Evolutionary conservation across 2,888 invertebrate genomes (phyloP).

Genomic region (Ecliptopera silaceata): DNA sequence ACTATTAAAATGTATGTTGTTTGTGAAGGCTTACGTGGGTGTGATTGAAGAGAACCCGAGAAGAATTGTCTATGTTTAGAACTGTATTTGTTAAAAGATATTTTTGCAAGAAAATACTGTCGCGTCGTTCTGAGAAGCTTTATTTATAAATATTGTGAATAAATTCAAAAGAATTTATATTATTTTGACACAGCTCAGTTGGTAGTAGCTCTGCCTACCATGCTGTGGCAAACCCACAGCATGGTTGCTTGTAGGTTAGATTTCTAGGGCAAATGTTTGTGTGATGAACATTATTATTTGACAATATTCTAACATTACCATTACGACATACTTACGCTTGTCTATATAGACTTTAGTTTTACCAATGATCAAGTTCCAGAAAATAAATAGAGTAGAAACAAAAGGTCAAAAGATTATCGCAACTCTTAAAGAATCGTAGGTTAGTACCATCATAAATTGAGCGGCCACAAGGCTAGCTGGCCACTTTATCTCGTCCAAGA

Average conservation of each 20-base stretch:
- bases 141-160: too few species aligned
- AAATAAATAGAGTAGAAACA: constrained; percentile 9
- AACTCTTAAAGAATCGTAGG: constrained; percentile 23
- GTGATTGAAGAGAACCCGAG: constrained; percentile 19
- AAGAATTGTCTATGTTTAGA: constrained; percentile 4
- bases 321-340: too few species aligned
- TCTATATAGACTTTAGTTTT: not conserved
- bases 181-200: too few species aligned
- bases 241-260: too few species aligned
- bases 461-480: constrained; percentile 35
- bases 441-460: constrained; percentile 32
- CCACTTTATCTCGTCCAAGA: constrained; percentile 44
- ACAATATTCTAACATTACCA: too few species aligned
- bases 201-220: too few species aligned
- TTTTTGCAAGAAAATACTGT: not conserved
- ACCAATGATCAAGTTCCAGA: not conserved
- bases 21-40: constrained; percentile 16
- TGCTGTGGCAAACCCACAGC: too few species aligned
- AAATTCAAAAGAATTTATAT: too few species aligned
- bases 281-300: too few species aligned
- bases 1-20: constrained; percentile 31
- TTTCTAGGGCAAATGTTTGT: too few species aligned
- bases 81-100: not conserved
- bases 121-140: not conserved
- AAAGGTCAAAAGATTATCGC: constrained; percentile 24